Base-by-base conservation (phyloP, 2,797 vertebrate genomes). In the Bovichtus diacanthus region DNA sequence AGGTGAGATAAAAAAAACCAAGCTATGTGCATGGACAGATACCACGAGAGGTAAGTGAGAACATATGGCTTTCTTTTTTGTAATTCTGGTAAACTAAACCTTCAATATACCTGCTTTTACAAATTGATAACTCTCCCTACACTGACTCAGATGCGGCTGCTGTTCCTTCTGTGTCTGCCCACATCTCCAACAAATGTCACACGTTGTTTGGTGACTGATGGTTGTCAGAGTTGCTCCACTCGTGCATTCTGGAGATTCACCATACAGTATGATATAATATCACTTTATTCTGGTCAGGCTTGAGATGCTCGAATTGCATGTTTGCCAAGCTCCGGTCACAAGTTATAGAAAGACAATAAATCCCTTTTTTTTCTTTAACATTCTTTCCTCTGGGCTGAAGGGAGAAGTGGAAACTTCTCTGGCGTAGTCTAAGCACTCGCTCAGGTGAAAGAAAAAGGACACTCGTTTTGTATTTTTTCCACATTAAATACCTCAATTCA, bases 271-370 rank as follows among this genome's bases (percentile, higher is more conserved):
- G 65, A 88, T 78, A 68, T 60, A 81, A n/a, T n/a, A n/a, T 87
- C 75, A 71, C 38, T 76, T 66, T 4, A 18, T 31, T 59, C 62
- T 16, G 63, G 51, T 64, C 70, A 25, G 68, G 55, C 70, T 71
- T 85, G 71, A 70, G 62, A 74, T 43, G 67, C 55, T 78, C n/a
- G 2, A 23, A 60, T 56, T 15, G 16, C 1, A 16, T 50, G 43
- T 83, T 72, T 61, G 63, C 62, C 83, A 67, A 38, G 31, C 36
- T 71, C 44, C 1, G 29, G 63, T 72, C 58, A 27, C 54, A 59
- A 70, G 50, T 77, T 78, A 78, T 58, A 59, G 49, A 41, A 66
- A 81, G 79, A 89, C 68, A 83, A 83, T 84, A 87, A 84, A 87
- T 87, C 79, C 76, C 25, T 55, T 71, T 84, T 79, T 87, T 65